A percentile compares a stretch with the other conserved stretches of the same genome.
phyloP scores from a whole-genome alignment of 1,140 invertebrate genomes.

The Teleogryllus occipitalis region DNA sequence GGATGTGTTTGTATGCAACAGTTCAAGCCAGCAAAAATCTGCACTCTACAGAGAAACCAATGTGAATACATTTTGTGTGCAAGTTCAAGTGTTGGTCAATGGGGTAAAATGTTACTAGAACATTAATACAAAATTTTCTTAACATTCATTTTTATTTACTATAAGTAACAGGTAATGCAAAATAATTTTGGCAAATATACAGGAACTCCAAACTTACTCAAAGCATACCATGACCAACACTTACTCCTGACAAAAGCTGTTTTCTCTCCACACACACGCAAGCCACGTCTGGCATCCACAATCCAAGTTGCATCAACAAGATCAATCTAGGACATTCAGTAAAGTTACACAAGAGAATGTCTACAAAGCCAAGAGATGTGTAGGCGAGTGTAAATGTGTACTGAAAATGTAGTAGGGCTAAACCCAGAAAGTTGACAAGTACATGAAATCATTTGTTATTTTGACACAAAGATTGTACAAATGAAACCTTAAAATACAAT shows the following conservation, averaged over 20 bases:
- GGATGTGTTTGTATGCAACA: slow-evolving; percentile 17
- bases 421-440: background rate
- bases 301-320: slow-evolving; percentile 22
- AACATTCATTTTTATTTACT: too few relatives aligned
- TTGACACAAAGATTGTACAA: background rate
- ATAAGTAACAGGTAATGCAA: background rate
- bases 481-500: too few relatives aligned
- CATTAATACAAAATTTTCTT: too few relatives aligned
- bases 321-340: slow-evolving; percentile 23
- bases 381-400: slow-evolving; percentile 13
- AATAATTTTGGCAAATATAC: background rate
- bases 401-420: background rate
- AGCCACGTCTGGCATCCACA: slow-evolving; percentile 18
- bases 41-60: slow-evolving; percentile 23
- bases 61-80: slow-evolving; percentile 21
- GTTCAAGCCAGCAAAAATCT: slow-evolving; percentile 23
- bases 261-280: slow-evolving; percentile 22
- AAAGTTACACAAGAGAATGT: slow-evolving; percentile 22
- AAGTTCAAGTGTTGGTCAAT: slow-evolving; percentile 11
- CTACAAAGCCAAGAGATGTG: slow-evolving; percentile 24
- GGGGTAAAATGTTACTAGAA: too few relatives aligned
- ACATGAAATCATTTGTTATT: background rate
- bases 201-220: too few relatives aligned
- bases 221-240: background rate
- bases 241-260: slow-evolving; percentile 18